Evolutionary conservation across 2,113 vertebrate genomes (phyloP).

Genomic region (Prietella phreatophila): DNA sequence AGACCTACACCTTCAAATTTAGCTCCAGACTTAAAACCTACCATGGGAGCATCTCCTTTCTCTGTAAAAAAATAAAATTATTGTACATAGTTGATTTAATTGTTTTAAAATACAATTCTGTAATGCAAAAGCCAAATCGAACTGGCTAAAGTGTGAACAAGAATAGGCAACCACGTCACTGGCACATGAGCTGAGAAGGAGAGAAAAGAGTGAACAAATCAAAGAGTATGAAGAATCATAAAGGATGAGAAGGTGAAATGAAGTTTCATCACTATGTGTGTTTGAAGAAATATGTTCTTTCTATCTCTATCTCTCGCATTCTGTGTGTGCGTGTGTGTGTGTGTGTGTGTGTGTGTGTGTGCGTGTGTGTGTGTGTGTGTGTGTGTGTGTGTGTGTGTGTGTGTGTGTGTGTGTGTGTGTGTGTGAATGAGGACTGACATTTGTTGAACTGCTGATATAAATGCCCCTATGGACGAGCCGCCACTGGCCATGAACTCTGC

Average conservation of each 20-base stretch:
- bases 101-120: not conserved
- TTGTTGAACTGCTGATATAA: not conserved
- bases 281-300: not conserved
- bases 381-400: not conserved
- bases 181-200: not conserved
- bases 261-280: too few relatives aligned
- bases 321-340: too few relatives aligned
- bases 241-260: not conserved
- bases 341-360: not conserved
- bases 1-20: slow-evolving; percentile 1
- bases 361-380: not conserved
- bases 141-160: not conserved
- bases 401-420: not conserved
- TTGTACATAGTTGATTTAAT: not conserved
- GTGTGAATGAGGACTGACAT: not conserved
- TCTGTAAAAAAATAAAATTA: not conserved
- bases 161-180: not conserved
- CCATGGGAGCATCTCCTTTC: not conserved
- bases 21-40: not conserved
- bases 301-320: too few relatives aligned
- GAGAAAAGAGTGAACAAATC: not conserved
- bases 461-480: not conserved
- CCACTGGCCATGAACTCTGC: not conserved
- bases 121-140: not conserved
- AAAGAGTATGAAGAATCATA: not conserved